Conservation (phyloP, 2,888 invertebrate genomes). For the Mactromeris polynyma region DNA sequence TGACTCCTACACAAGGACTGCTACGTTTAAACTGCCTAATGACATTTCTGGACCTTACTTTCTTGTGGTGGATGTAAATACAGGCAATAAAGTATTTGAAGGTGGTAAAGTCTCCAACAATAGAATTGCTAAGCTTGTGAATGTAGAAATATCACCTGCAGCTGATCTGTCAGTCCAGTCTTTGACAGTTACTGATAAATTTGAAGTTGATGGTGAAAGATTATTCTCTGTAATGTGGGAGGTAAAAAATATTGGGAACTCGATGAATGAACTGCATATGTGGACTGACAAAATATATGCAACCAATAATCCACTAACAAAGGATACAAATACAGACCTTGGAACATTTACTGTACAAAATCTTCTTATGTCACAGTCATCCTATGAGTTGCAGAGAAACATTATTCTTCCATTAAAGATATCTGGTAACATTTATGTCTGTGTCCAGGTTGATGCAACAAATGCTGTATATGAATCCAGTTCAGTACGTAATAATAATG, state of each 20-base stretch:
- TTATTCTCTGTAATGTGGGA: conserved; percentile 24
- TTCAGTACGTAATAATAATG: conserved; percentile 37
- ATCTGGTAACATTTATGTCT: conserved; percentile 37
- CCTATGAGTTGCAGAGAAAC: conserved; percentile 31
- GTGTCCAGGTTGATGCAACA: conserved; percentile 37
- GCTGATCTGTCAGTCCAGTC: conserved; percentile 28
- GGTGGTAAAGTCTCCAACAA: conserved; percentile 35
- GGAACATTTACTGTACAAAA: conserved; percentile 7
- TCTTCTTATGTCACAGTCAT: conserved; percentile 24
- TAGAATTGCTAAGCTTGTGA: background rate
- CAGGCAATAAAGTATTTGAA: conserved; percentile 32
- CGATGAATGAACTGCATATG: conserved; percentile 6
- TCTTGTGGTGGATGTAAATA: conserved; percentile 4
- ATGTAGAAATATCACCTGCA: conserved; percentile 32
- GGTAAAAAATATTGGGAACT: conserved; percentile 49
- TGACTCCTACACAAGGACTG: background rate
- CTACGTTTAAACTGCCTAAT: conserved; percentile 20
- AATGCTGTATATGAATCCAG: conserved; percentile 30
- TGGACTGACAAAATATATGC: conserved; percentile 35
- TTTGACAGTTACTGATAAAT: background rate
- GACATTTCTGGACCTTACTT: conserved; percentile 23
- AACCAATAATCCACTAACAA: background rate
- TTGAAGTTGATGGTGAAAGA: background rate
- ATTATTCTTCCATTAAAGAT: conserved; percentile 41
- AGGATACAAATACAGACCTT: background rate